A percentile compares a stretch with the other conserved stretches of the same genome.
Conservation (phyloP, 2,113 vertebrate genomes). For the Pagrus major region DNA sequence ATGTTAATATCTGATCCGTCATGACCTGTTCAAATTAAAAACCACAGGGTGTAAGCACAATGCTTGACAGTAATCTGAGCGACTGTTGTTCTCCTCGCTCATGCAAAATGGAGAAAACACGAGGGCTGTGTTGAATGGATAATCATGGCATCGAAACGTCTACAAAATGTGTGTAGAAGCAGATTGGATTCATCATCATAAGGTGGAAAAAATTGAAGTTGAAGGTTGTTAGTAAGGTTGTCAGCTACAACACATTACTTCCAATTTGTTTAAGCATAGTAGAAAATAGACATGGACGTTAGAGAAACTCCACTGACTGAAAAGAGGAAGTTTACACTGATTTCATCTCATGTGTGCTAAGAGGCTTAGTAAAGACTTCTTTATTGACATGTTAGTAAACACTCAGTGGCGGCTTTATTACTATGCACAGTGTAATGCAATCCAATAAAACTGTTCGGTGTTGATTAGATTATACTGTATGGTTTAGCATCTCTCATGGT, state of each 20-base stretch:
- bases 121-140: neutral
- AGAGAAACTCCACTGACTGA: too few species aligned
- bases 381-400: neutral
- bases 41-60: neutral
- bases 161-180: neutral
- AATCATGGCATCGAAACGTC: neutral
- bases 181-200: neutral
- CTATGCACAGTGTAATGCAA: neutral
- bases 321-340: too few species aligned
- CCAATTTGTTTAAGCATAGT: too few species aligned
- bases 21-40: too few species aligned
- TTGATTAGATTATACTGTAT: neutral
- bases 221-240: too few species aligned
- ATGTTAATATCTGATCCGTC: too few species aligned
- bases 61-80: too few species aligned
- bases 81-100: neutral
- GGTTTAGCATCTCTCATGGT: too few species aligned
- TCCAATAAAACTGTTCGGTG: neutral
- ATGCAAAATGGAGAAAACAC: neutral
- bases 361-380: neutral
- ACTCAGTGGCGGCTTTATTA: neutral
- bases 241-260: too few species aligned
- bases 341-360: neutral
- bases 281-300: too few species aligned
- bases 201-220: too few species aligned